Evolutionary conservation across 92 coral and sea anemone genomes (phyloP).

Genomic region (Anthopleura xanthogrammica): DNA sequence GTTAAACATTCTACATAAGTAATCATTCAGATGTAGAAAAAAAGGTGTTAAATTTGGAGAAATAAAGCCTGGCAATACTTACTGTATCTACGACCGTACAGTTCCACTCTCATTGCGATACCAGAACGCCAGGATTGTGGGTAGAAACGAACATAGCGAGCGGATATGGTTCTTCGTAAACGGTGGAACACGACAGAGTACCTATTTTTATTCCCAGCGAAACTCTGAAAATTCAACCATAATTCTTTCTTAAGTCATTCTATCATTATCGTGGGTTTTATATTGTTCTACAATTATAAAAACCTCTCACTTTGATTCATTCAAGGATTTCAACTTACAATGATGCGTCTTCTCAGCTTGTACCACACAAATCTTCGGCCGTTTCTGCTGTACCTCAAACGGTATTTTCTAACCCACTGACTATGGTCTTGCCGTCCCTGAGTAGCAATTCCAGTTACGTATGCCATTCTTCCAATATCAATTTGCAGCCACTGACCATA

Average conservation of each 20-base stretch:
- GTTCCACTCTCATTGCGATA: constrained; percentile 70
- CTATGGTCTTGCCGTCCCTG: constrained; percentile 70
- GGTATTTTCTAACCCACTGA: constrained; percentile 76
- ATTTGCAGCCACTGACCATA: constrained; percentile 66
- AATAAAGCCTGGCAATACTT: neutral
- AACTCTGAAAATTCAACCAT: constrained; percentile 28
- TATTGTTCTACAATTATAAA: no score
- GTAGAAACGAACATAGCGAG: constrained; percentile 72
- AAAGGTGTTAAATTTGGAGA: no score
- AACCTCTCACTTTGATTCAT: no score
- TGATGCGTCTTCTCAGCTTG: constrained; percentile 44
- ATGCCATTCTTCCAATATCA: constrained; percentile 56
- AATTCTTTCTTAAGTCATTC: no score
- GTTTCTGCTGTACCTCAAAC: constrained; percentile 51
- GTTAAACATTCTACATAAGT: no score
- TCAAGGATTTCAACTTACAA: constrained; percentile 33
- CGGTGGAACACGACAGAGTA: constrained; percentile 64
- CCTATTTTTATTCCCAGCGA: constrained; percentile 69
- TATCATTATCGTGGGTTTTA: no score
- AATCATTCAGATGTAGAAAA: no score
- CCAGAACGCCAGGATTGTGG: constrained; percentile 70
- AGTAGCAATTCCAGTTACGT: constrained; percentile 52
- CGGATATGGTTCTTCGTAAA: constrained; percentile 41
- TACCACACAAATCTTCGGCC: constrained; percentile 52
- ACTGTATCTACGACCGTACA: constrained; percentile 57